Base-by-base conservation (phyloP, 2,797 vertebrate genomes). In the Choloepus didactylus region DNA sequence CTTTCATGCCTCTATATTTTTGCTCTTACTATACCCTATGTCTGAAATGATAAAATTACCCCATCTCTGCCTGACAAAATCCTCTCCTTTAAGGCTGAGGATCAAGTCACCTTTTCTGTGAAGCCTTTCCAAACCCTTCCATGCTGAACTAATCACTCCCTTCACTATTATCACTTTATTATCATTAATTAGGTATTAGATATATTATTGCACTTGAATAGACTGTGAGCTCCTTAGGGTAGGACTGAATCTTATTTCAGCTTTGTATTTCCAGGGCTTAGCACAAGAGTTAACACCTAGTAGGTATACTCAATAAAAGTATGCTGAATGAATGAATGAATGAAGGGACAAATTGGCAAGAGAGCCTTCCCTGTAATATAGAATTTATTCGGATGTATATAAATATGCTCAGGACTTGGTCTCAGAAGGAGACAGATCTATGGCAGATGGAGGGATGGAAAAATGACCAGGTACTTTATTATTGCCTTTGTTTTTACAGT, bases 31-130 rank as follows among this genome's bases (percentile, higher is more conserved):
- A 6, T 31, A 46, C 14, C 54, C 60, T 60, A 0, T 49, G 27
- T 88, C 72, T 69, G 41, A 84, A 73, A 94, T 9, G 77, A 35
- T 2, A 35, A 73, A 64, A 51, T 51, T 19, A 9, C 5, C 46
- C 21, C 49, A 89, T 91, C 59, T 89, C 66, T 80, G 51, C 38
- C 29, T 64, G 49, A n/a, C 38, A 31, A 85, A 80, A 76, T 87
- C 44, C 35, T 92, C 76, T 97, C 21, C 56, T 64, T 84, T 70
- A 94, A 95, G 51, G 51, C 38, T 84, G 41, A 89, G 59, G 89
- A 87, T 56, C 80, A 72, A 80, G 77, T 23, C 49, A 51, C 66
- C 18, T 94, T 83, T 81, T 70, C 85, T 44, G 27, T 41, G 75
- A 87, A 75, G 60, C 27, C 27, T 67, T 83, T 31, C 38, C 77